Evolutionary conservation across 2,797 vertebrate genomes (phyloP).

Genomic region (Sorex maritimensis): DNA sequence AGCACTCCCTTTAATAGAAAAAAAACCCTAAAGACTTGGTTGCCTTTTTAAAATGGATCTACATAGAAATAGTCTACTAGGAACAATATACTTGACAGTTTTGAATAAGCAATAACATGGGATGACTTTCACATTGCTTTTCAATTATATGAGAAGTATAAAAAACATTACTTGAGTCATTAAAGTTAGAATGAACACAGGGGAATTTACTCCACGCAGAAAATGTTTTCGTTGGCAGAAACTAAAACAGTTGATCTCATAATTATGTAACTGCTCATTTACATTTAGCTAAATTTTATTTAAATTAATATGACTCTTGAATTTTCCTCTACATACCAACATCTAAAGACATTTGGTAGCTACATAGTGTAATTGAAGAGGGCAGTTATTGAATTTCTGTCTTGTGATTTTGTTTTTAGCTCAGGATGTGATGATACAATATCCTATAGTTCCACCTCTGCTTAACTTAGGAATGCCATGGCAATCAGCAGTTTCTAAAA

Average conservation of each 20-base stretch:
- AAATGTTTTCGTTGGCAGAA: slow-evolving; percentile 77
- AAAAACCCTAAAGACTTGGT: background rate
- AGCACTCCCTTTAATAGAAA: background rate
- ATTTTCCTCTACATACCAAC: slow-evolving; percentile 55
- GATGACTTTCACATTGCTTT: slow-evolving; percentile 80
- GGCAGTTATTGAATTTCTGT: slow-evolving; percentile 63
- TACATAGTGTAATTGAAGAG: slow-evolving; percentile 34
- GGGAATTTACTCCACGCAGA: slow-evolving; percentile 77
- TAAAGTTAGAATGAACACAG: slow-evolving; percentile 81
- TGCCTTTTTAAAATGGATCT: slow-evolving; percentile 71
- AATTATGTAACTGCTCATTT: slow-evolving; percentile 80
- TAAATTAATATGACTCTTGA: slow-evolving; percentile 78
- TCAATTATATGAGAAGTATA: slow-evolving; percentile 81
- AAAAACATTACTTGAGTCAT: slow-evolving; percentile 82
- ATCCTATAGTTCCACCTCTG: slow-evolving; percentile 46
- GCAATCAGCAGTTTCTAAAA: slow-evolving; percentile 56
- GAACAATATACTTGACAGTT: slow-evolving; percentile 72
- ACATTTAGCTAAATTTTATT: slow-evolving; percentile 81
- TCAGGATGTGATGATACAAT: slow-evolving; percentile 65
- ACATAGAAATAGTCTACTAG: slow-evolving; percentile 59
- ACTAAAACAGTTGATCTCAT: slow-evolving; percentile 71
- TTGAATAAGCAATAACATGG: slow-evolving; percentile 75
- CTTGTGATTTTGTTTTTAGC: slow-evolving; percentile 40
- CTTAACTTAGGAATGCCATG: slow-evolving; percentile 58
- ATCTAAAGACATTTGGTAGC: slow-evolving; percentile 64